Evolutionary conservation across 2,888 invertebrate genomes (phyloP), one percentile per base, ranked within the genome.

Genomic region (Platerodrilus igneus): DNA sequence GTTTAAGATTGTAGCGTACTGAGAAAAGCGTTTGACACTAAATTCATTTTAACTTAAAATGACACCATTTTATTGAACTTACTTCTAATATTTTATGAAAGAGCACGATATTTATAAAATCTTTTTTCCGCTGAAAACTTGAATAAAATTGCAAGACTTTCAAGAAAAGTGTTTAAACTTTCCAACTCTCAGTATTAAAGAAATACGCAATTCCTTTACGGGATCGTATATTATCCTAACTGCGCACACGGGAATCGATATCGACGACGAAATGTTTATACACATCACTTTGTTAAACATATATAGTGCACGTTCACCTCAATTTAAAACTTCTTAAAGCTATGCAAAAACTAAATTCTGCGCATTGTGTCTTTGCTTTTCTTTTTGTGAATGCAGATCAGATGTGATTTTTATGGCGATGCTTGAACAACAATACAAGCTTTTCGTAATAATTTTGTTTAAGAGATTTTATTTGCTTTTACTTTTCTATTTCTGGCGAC

Each of bases 231-330:
- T 48, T 45, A 48, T 30, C 27, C 16, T 37, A 42, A 48, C 40
- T 31, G 35, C 39, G 33, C 41, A 29, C 42, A n/a, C 7, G 45
- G 45, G 48, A 45, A 45, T 48, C 48, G 45, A 48, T 45, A 48
- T 48, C 48, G 48, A 35, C 28, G 19, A 34, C 39, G 38, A 31
- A 41, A 45, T 48, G 45, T 42, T 48, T 47, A 45, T 40, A 45
- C 38, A 28, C 17, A 48, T 41, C 45, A 48, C 47, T 47, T 47
- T 44, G 41, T 41, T 44, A 20, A n/a, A 23, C 13, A 38, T 17
- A 28, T 17, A 16, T 28, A 16, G 10, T 17, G 2, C 17, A 37
- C 29, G 21, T 25, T 30, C 23, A 25, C 19, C 13, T 23, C 37
- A 30, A 37, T 23, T 30, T 31, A 16, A 25, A 25, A 31, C 25